Conservation (phyloP, 2,797 vertebrate genomes). For the Spinus olivaceus region DNA sequence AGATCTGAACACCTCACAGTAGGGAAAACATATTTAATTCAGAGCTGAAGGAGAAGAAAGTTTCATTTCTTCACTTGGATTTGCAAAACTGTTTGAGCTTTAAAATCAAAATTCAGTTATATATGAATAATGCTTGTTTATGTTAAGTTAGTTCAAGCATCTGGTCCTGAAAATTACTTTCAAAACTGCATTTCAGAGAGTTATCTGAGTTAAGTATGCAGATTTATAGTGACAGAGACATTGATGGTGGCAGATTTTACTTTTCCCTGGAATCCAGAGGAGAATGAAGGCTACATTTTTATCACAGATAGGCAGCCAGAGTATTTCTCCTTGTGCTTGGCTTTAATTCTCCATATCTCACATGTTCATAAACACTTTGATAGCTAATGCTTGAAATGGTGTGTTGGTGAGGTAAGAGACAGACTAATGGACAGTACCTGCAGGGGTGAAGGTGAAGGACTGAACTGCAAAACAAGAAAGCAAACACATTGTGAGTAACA, state of each 20-base stretch:
- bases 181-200: neutral
- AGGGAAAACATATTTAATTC: neutral
- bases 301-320: neutral
- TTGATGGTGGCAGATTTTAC: neutral
- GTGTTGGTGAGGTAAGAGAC: conserved; percentile 69
- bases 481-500: conserved; percentile 86
- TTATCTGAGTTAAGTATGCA: neutral
- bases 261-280: neutral
- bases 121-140: neutral
- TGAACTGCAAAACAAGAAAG: conserved; percentile 94
- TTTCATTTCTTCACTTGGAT: neutral
- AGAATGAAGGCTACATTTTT: neutral
- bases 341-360: conserved; percentile 12
- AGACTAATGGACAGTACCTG: conserved; percentile 90
- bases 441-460: conserved; percentile 92
- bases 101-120: neutral
- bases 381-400: conserved; percentile 8
- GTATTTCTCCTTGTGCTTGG: neutral
- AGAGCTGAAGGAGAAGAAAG: neutral
- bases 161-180: neutral
- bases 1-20: neutral
- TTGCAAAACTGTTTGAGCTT: conserved; percentile 5
- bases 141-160: neutral
- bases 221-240: neutral
- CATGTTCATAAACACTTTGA: conserved; percentile 11